Percentiles rank a stretch among this genome's conserved stretches.
These are phyloP conservation scores for Xiphophorus birchmanni DNA, from an alignment of 2,797 vertebrate species.

Conservation along the genomic window DNA sequence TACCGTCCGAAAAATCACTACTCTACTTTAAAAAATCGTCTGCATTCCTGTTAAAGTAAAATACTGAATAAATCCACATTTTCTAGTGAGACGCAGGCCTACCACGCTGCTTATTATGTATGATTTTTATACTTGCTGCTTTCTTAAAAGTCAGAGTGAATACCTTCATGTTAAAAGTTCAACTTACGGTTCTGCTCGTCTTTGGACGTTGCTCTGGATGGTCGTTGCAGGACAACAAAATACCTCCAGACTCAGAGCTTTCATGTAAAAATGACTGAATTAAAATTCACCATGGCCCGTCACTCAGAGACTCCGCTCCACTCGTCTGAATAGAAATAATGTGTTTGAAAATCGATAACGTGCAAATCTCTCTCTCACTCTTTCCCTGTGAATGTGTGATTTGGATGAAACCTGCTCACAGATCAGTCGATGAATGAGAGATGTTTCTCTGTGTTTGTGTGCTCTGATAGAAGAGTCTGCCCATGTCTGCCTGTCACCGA, in stretches of 20 bases:
- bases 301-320: constrained; percentile 38
- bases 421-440: constrained; percentile 57
- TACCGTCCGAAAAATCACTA: too few relatives aligned
- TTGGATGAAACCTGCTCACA: constrained; percentile 31
- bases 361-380: constrained; percentile 48
- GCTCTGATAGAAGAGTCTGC: constrained; percentile 44
- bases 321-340: constrained; percentile 59
- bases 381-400: constrained; percentile 45
- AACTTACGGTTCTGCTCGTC: constrained; percentile 31
- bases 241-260: constrained; percentile 24
- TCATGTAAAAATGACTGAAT: constrained; percentile 35
- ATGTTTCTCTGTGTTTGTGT: constrained; percentile 39
- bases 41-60: not conserved
- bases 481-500: constrained; percentile 52
- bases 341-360: constrained; percentile 63
- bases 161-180: constrained; percentile 21
- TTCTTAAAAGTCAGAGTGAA: constrained; percentile 30
- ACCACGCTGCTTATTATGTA: constrained; percentile 15
- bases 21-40: not conserved
- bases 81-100: not conserved
- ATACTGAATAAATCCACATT: constrained; percentile 6
- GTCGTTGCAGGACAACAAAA: constrained; percentile 19
- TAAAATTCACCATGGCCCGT: constrained; percentile 44
- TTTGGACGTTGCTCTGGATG: constrained; percentile 15
- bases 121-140: constrained; percentile 20